Conservation (phyloP, 2,113 vertebrate genomes). For the Thamnophis sirtalis region DNA sequence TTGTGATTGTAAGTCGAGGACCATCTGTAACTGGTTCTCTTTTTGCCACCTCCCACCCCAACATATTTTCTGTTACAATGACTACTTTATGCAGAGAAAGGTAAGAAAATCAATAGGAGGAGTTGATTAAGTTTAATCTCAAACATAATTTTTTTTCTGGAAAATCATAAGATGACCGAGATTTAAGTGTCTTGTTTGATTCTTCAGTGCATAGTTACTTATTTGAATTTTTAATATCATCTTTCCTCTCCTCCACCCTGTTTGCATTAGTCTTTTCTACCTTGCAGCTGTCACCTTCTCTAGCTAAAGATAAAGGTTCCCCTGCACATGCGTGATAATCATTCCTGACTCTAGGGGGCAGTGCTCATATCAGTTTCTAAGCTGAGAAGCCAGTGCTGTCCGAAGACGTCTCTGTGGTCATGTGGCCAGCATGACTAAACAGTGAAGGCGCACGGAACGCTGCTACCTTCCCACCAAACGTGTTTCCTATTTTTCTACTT, state of each 20-base stretch:
- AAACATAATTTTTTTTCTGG: background rate
- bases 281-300: background rate
- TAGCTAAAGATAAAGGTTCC: background rate
- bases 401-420: too few relatives aligned
- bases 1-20: background rate
- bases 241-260: background rate
- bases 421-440: too few relatives aligned
- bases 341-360: too few relatives aligned
- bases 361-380: too few relatives aligned
- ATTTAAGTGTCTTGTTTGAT: background rate
- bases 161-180: background rate
- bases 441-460: too few relatives aligned
- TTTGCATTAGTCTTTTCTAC: background rate
- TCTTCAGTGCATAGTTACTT: background rate
- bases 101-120: background rate
- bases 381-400: too few relatives aligned
- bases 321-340: too few relatives aligned
- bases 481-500: too few relatives aligned
- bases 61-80: background rate
- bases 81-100: background rate
- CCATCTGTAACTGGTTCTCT: background rate
- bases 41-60: background rate
- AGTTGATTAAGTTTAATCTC: background rate
- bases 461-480: too few relatives aligned
- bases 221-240: background rate